A percentile compares a stretch with the other conserved stretches of the same genome.
Evolutionary conservation across 53 echinoderm and acorn worm species (phyloP).

Genomic region (Temnopleurus reevesii): DNA sequence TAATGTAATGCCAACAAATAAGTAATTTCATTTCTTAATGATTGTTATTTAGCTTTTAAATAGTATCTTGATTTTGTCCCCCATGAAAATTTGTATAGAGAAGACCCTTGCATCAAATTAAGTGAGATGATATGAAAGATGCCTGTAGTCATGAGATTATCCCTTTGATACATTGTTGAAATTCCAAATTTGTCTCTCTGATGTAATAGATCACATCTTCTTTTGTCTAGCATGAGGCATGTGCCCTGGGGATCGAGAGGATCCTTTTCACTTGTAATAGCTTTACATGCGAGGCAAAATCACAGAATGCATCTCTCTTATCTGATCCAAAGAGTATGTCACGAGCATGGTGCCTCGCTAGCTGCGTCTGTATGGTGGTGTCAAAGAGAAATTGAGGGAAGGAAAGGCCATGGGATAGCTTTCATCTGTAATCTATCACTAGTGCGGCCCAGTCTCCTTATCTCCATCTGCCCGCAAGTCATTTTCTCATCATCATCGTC

Average conservation of each 20-base stretch:
- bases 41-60: too few species aligned
- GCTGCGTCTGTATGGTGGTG: constrained; percentile 15
- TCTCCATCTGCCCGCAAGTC: constrained; percentile 21
- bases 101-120: too few species aligned
- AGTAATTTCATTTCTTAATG: too few species aligned
- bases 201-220: neutral
- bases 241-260: neutral
- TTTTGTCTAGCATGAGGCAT: neutral
- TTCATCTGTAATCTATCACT: constrained; percentile 50
- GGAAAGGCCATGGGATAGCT: constrained; percentile 13
- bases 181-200: neutral
- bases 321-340: neutral
- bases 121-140: too few species aligned
- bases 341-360: neutral
- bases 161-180: neutral
- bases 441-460: constrained; percentile 1
- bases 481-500: constrained; percentile 28
- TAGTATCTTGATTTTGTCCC: too few species aligned
- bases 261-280: neutral
- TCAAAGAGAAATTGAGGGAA: constrained; percentile 4
- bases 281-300: neutral
- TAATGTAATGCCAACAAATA: too few species aligned
- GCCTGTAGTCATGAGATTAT: too few species aligned
- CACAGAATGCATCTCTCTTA: constrained; percentile 21
- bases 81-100: too few species aligned